Conservation (phyloP, 2,797 vertebrate genomes). For the Enteromius thamalakanensis region DNA sequence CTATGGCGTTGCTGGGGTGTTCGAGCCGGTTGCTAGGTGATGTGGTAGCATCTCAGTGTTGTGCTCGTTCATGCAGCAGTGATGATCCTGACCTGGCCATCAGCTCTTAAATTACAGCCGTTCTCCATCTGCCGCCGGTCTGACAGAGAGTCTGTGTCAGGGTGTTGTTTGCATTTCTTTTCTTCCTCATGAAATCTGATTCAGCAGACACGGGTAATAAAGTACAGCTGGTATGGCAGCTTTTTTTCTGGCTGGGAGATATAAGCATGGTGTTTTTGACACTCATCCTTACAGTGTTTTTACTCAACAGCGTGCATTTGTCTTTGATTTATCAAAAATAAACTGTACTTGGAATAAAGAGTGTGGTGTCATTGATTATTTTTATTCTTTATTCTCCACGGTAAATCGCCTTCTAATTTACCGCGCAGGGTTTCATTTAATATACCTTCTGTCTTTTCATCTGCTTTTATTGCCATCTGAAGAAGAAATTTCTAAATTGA, state of each 20-base stretch:
- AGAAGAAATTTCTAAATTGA: too few species aligned
- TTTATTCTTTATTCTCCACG: too few species aligned
- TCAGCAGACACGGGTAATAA: background rate
- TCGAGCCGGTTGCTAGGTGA: background rate
- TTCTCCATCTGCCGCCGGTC: background rate
- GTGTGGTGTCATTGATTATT: background rate
- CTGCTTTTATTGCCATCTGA: too few species aligned
- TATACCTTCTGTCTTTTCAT: too few species aligned
- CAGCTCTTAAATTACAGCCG: constrained; percentile 27
- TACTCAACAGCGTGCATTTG: background rate
- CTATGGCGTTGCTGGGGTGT: background rate
- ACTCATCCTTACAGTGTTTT: background rate
- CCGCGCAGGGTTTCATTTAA: too few species aligned
- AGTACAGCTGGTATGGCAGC: background rate
- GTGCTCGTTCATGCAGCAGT: background rate
- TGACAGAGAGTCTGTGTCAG: too few species aligned
- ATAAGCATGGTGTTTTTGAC: background rate
- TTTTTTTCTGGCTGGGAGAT: background rate
- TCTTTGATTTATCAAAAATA: background rate
- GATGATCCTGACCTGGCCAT: background rate
- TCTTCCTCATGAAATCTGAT: background rate
- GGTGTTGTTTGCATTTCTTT: too few species aligned
- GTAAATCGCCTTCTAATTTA: too few species aligned
- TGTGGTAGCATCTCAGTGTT: background rate
- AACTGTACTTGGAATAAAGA: background rate